Evolutionary conservation across 2,797 vertebrate genomes (phyloP).

Genomic region (Poeciliopsis gracilis): DNA sequence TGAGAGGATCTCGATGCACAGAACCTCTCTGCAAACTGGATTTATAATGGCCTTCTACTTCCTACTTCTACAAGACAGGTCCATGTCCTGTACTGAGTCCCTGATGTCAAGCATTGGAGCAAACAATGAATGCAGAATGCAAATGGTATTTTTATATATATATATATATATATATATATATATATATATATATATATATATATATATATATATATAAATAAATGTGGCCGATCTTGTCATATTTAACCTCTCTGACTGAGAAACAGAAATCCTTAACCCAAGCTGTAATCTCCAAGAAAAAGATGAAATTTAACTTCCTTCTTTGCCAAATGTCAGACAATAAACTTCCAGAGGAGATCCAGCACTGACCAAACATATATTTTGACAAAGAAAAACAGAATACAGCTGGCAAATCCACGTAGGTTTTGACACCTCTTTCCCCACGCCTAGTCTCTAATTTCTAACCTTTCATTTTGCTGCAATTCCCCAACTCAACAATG

Average conservation of each 20-base stretch:
- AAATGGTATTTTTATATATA: constrained; percentile 5
- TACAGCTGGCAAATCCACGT: constrained; percentile 11
- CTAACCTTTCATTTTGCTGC: constrained; percentile 1
- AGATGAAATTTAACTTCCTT: constrained; percentile 61
- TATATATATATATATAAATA: constrained; percentile 20
- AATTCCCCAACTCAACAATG: constrained; percentile 45
- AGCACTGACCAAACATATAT: constrained; percentile 27
- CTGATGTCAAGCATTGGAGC: constrained; percentile 37
- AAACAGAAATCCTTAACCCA: constrained; percentile 49
- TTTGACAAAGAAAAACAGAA: constrained; percentile 18
- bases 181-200: constrained; percentile 26
- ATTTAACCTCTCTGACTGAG: constrained; percentile 47
- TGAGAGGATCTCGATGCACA: no score
- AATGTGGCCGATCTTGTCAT: constrained; percentile 46
- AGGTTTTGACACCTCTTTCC: constrained; percentile 25
- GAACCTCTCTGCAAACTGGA: no score
- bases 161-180: constrained; percentile 26
- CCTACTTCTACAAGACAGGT: constrained; percentile 2
- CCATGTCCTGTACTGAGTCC: constrained; percentile 42
- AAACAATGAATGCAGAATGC: constrained; percentile 44
- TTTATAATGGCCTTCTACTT: no score
- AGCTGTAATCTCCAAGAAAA: constrained; percentile 65
- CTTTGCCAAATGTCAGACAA: constrained; percentile 41
- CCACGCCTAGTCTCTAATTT: background rate
- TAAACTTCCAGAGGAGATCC: constrained; percentile 22